Base-by-base conservation (phyloP, 2,797 vertebrate species). In the Acanthiza pusilla region DNA sequence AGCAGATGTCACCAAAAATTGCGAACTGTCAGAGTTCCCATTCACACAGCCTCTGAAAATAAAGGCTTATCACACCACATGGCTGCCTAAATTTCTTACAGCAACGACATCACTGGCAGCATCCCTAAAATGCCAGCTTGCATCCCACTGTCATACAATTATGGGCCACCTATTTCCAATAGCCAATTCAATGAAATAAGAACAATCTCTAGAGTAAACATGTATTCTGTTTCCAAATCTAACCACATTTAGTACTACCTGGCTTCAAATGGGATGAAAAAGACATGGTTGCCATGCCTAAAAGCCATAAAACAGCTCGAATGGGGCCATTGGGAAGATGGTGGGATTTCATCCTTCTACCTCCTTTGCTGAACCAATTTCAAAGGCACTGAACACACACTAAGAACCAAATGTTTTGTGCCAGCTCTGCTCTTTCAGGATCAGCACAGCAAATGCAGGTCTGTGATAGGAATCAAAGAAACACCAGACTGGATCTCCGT, bases 1-100 rank as follows among this genome's bases (percentile, higher is more conserved):
- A 89, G 72, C 54, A 92, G 82, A 73, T 58, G 32, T 66, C 60
- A 72, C 58, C 42, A 65, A 63, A 80, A 94, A 90, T 32, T 79
- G 38, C n/a, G 40, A 53, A 75, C 54, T 66, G 36, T 51, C 74
- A 88, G 60, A 73, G 57, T 40, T 54, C 29, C 63, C 12, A 45
- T 82, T 79, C 63, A 82, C 2, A 3, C 17, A 40, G 68, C 21
- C 60, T 68, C 58, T 45, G 21, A 45, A 89, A 91, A 36, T 29
- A 67, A 74, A 89, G 11, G 47, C 30, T 65, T 92, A 60, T 21
- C 0, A 0, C 36, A 73, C 15, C 4, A 5, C 43, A 63, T 5
- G 40, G 55, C 15, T 2, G 6, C 34, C 55, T 55, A 26, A 60
- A 78, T 65, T 77, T 50, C 74, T 42, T 53, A 13, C 86, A 73